Percentiles rank a stretch among this genome's conserved stretches.
Conservation (phyloP, 2,797 vertebrate genomes). For the Buceros bicornis region DNA sequence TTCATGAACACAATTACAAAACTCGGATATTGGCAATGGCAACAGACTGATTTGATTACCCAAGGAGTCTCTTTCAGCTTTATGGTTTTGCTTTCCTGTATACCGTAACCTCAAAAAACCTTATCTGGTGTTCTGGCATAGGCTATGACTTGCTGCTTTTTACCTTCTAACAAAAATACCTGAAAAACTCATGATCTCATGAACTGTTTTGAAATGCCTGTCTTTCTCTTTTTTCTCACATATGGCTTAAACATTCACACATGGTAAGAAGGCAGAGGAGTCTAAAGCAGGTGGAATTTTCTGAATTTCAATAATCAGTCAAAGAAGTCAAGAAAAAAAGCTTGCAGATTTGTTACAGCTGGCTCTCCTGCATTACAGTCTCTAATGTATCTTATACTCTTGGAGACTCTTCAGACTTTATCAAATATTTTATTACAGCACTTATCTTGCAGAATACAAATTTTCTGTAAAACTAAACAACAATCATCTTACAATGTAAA, state of each 20-base stretch:
- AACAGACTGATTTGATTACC: constrained; percentile 2
- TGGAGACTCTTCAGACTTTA: background rate
- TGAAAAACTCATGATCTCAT: background rate
- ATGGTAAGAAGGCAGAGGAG: background rate
- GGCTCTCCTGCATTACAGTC: rapidly evolving
- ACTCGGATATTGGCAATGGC: background rate
- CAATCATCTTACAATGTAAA: background rate
- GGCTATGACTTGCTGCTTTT: background rate
- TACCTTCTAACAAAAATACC: background rate
- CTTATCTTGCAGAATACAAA: background rate
- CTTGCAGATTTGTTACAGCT: background rate
- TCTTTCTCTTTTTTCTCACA: background rate
- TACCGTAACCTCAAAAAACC: background rate
- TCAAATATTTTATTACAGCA: background rate
- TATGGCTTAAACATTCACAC: background rate
- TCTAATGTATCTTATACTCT: background rate
- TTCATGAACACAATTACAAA: background rate
- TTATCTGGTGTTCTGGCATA: background rate
- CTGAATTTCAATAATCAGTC: background rate
- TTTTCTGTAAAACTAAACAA: background rate
- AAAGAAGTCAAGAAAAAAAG: background rate
- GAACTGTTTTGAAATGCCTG: background rate
- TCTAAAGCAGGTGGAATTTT: background rate
- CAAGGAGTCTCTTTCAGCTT: background rate
- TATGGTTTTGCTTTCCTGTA: background rate